Evolutionary conservation across 2,113 vertebrate genomes (phyloP).

Genomic region (Notiomystis cincta): DNA sequence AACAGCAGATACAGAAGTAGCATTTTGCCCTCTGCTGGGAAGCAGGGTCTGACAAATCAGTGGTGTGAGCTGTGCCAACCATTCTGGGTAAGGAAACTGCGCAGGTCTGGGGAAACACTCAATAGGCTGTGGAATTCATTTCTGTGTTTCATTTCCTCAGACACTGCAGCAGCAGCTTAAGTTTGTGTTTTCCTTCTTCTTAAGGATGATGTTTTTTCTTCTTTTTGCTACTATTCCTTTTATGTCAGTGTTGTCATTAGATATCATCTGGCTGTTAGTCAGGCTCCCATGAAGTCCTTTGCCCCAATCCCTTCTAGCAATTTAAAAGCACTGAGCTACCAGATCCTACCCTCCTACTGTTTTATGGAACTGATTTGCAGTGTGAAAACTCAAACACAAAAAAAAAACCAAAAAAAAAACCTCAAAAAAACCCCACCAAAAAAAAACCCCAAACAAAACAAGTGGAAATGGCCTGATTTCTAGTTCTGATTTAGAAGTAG

Average conservation of each 20-base stretch:
- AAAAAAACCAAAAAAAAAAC: too few species aligned
- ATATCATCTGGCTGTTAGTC: not conserved
- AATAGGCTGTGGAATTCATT: rapidly evolving
- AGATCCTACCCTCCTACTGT: not conserved
- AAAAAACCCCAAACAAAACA: too few species aligned
- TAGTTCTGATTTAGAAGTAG: not conserved
- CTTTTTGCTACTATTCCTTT: not conserved
- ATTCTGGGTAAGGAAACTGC: not conserved
- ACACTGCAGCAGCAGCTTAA: not conserved
- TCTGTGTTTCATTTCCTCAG: not conserved
- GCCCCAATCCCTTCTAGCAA: not conserved
- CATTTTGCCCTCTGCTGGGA: conserved; percentile 66
- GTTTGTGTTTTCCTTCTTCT: not conserved
- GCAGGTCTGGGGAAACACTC: not conserved
- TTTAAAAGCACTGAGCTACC: not conserved
- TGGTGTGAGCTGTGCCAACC: not conserved
- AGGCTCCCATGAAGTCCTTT: not conserved
- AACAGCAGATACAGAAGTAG: not conserved
- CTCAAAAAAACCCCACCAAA: too few species aligned
- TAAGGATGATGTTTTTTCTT: not conserved
- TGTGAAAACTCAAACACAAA: not conserved
- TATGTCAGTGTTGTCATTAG: not conserved
- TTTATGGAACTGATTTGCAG: not conserved
- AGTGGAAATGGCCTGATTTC: not conserved
- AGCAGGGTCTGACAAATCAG: not conserved